Conservation (phyloP, 2,113 vertebrate species). For the Agelaius phoeniceus region DNA sequence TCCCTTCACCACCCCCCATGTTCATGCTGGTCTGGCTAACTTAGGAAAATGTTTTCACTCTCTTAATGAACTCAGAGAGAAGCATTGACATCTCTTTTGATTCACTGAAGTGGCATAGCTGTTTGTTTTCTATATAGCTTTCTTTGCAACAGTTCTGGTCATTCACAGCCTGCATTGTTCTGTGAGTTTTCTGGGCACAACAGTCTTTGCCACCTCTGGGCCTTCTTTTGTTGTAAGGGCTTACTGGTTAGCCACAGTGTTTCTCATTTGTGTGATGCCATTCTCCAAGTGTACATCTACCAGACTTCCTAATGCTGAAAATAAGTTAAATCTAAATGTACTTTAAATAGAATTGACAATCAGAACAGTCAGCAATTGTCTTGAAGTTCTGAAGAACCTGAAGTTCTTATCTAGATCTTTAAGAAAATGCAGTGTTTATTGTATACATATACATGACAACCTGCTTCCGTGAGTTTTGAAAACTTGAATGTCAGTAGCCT, state of each 20-base stretch:
- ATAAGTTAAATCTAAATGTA: not conserved
- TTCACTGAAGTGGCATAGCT: not conserved
- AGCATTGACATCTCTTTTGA: not conserved
- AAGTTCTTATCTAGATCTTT: not conserved
- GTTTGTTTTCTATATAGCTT: not conserved
- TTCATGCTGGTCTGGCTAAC: not conserved
- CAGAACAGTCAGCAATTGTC: not conserved
- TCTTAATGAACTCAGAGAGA: not conserved
- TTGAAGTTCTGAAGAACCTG: not conserved
- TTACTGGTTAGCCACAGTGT: not conserved
- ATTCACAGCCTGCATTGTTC: not conserved
- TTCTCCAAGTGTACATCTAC: not conserved
- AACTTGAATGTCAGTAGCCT: not conserved
- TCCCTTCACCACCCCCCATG: accelerated
- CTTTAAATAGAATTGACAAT: not conserved
- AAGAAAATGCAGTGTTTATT: not conserved
- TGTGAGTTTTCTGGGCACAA: not conserved
- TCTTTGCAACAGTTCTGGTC: not conserved
- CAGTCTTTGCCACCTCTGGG: not conserved
- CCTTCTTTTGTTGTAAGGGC: accelerated
- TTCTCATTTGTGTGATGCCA: not conserved
- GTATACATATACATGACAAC: not conserved
- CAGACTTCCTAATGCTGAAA: not conserved
- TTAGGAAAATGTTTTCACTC: not conserved
- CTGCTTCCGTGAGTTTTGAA: not conserved